Evolutionary conservation across 1,140 invertebrate genomes (phyloP), one percentile per base, ranked within the genome.

Genomic region (Drosophila jambulina): DNA sequence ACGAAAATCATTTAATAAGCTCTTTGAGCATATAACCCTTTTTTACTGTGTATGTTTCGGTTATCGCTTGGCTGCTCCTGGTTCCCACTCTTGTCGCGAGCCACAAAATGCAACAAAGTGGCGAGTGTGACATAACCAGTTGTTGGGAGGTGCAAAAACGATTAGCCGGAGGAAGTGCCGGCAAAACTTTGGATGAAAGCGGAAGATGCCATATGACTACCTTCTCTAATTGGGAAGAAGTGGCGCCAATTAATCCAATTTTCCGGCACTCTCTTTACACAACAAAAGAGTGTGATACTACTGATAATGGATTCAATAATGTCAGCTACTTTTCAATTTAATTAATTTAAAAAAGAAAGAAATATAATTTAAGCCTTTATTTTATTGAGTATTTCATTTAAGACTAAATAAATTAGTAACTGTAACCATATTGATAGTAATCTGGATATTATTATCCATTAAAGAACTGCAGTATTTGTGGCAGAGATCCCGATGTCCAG

Each of bases 121-220:
- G 19, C 8, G 48, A 13, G 32, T 53, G 65, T 88, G 85, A 88
- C 85, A 85, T 81, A 88, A 90, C 56, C 40, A 43, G 29, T 2
- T 17, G 3, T 2, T 23, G 5, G 49, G n/a, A 79, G 75, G 67
- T 65, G 75, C 54, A 65, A 78, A 71, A 78, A 71, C 64, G 54
- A 78, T 78, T 61, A 78, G 64, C 40, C 25, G 15, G 45, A 57
- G 43, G 34, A 61, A 57, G 15, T 40, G 32, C 34, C 38, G 43
- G 40, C 19, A 21, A 4, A 54, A 10, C 10, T 51, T 13, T 29
- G 48, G 25, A 43, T 45, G 62, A 68, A 60, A 77, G 62, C 49
- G 54, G 53, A 76, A 76, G 48, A 67, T 53, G 32, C 13, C 40
- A 54, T 12, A 15, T 46, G 42, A 29, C 29, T 49, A 70, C 36